Conservation (phyloP, 1,140 invertebrate species). For the Penaeus vannamei region DNA sequence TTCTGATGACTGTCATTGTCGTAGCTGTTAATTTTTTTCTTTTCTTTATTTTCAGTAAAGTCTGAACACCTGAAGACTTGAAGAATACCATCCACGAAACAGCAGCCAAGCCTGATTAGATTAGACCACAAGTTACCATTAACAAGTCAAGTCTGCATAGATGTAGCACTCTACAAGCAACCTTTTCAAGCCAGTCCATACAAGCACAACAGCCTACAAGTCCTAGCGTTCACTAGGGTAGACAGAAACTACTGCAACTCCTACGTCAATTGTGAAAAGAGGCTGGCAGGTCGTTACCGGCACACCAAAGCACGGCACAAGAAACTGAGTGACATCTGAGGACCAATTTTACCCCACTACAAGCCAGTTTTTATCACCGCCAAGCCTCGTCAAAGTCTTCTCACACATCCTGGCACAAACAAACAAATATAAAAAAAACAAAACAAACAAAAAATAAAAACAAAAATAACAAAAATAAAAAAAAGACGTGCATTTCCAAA, state of each 20-base stretch:
- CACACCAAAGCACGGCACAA: conserved; percentile 79
- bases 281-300: conserved; percentile 76
- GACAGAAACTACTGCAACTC: conserved; percentile 17
- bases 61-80: conserved; percentile 65
- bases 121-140: conserved; percentile 50
- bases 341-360: conserved; percentile 75
- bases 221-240: conserved; percentile 28
- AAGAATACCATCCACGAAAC: conserved; percentile 59
- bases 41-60: conserved; percentile 78
- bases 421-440: conserved; percentile 4
- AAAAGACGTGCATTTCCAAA: not conserved
- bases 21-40: conserved; percentile 71
- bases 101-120: conserved; percentile 55
- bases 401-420: conserved; percentile 55
- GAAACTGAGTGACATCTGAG: conserved; percentile 93
- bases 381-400: conserved; percentile 51
- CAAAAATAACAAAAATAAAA: conserved; percentile 42
- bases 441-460: conserved; percentile 21
- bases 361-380: conserved; percentile 55
- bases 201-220: conserved; percentile 57
- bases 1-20: too few species aligned
- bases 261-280: conserved; percentile 11
- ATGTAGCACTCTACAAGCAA: conserved; percentile 54
- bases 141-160: conserved; percentile 56
- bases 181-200: conserved; percentile 47